Evolutionary conservation across 92 coral and sea anemone genomes (phyloP), one percentile per base, ranked within the genome.

Genomic region (Siderastrea siderea): DNA sequence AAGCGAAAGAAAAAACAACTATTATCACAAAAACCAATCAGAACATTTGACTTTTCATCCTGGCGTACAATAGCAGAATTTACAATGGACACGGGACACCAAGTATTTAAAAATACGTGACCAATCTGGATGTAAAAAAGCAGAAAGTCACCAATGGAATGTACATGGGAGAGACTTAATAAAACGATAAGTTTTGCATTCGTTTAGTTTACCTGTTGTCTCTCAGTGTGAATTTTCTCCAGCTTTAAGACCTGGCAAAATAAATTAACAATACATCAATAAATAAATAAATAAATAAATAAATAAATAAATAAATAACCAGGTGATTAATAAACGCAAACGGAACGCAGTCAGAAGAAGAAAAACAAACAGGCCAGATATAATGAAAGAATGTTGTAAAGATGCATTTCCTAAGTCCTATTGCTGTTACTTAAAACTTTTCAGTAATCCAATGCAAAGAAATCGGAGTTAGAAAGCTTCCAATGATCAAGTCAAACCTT

Each of bases 211-310:
- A 97, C 99, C 89, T 91, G 92, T 89, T 88, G 93, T 72, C 99
- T 95, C 64, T 97, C 97, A 9, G 81, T 74, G 87, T 95, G 99
- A 58, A 94, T 94, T 85, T 95, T 97, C 61, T 97, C 99, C 57
- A 97, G 87, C 70, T 92, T 97, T 47, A 92, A 78, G 6, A 97
- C 99, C 95, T 93, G 74, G 51, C 45, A 47, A 17, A 74, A 61
- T 19, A 49, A 59, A 47, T 3, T 16, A 3, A 77, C 26, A 6
- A 5, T 10, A 51, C n/a, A 55, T 8, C 0, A 26, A 26, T 26
- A 72, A 72, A 66, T 10, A 14, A 16, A 45, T 14, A 11, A 43
- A 0, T 6, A 67, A 67, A 6, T 16, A 54, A 26, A 11, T 16
- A 14, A 26, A 48, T 6, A 14, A 16, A 45, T 14, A 11, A 43